Conservation (phyloP, 2,888 invertebrate genomes). For the Anoncus sp. region DNA sequence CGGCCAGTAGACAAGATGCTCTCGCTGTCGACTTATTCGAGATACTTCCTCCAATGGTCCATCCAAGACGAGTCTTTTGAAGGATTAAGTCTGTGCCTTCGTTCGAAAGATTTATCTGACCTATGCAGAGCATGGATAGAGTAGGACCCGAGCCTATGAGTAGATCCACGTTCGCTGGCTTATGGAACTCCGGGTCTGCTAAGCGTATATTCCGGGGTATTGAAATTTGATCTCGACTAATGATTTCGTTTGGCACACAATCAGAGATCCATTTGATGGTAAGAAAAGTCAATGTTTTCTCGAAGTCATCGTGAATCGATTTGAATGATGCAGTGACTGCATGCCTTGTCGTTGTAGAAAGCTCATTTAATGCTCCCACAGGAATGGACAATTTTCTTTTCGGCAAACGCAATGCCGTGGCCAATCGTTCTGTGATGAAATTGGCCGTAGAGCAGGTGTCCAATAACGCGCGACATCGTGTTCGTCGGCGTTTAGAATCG, state of each 20-base stretch:
- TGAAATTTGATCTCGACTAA: background rate
- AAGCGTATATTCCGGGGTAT: background rate
- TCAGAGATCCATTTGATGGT: background rate
- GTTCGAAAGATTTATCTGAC: background rate
- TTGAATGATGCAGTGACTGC: background rate
- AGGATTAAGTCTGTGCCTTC: background rate
- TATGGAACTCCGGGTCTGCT: conserved; percentile 12
- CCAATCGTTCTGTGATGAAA: conserved; percentile 25
- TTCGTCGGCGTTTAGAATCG: conserved; percentile 8
- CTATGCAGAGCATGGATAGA: background rate
- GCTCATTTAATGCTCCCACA: conserved; percentile 4
- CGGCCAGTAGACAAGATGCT: background rate
- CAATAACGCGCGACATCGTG: background rate
- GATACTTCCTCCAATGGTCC: conserved; percentile 12
- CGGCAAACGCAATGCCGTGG: background rate
- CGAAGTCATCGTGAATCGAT: background rate
- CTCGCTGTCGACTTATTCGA: too few species aligned
- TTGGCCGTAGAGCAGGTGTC: conserved; percentile 35
- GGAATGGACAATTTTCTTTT: background rate
- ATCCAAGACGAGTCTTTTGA: conserved; percentile 11
- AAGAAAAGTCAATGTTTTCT: background rate
- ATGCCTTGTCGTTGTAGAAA: background rate
- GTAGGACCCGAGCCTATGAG: background rate
- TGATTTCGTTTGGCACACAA: background rate
- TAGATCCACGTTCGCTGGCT: background rate